A percentile compares a stretch with the other conserved stretches of the same genome.
Conservation (phyloP, 2,888 invertebrate species). For the Lasiommata megera region DNA sequence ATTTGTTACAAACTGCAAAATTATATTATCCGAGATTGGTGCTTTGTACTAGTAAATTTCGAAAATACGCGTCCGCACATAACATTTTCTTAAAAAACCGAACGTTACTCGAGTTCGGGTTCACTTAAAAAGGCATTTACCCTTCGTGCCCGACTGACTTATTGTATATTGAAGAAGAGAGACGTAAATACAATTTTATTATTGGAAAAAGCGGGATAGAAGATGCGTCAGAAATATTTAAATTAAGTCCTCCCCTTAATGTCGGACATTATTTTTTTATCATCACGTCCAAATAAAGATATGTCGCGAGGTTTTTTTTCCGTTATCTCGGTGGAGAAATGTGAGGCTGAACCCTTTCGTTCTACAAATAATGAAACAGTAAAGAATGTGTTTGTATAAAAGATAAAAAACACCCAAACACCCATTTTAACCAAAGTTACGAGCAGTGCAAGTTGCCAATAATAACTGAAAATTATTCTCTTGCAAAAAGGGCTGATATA, state of each 20-base stretch:
- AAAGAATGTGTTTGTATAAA: background rate
- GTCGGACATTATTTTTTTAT: slow-evolving; percentile 79
- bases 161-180: slow-evolving; percentile 50
- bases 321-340: slow-evolving; percentile 40
- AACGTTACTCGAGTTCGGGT: slow-evolving; percentile 43
- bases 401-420: too few relatives aligned
- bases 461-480: too few relatives aligned
- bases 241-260: slow-evolving; percentile 76
- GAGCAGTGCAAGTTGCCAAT: too few relatives aligned
- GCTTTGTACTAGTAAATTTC: background rate
- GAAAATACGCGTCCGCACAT: slow-evolving; percentile 36
- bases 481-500: too few relatives aligned
- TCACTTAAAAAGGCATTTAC: slow-evolving; percentile 76
- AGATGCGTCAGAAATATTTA: slow-evolving; percentile 67
- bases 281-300: slow-evolving; percentile 70
- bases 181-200: slow-evolving; percentile 37
- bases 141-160: slow-evolving; percentile 57
- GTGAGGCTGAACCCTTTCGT: slow-evolving; percentile 12
- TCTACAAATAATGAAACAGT: slow-evolving; percentile 1
- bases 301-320: slow-evolving; percentile 49
- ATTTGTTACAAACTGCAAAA: too few relatives aligned
- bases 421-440: too few relatives aligned
- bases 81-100: slow-evolving; percentile 53
- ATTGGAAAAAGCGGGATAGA: slow-evolving; percentile 39
- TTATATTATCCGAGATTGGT: too few relatives aligned